Conservation (phyloP, 1,140 invertebrate species). For the Drosophila virilis region DNA sequence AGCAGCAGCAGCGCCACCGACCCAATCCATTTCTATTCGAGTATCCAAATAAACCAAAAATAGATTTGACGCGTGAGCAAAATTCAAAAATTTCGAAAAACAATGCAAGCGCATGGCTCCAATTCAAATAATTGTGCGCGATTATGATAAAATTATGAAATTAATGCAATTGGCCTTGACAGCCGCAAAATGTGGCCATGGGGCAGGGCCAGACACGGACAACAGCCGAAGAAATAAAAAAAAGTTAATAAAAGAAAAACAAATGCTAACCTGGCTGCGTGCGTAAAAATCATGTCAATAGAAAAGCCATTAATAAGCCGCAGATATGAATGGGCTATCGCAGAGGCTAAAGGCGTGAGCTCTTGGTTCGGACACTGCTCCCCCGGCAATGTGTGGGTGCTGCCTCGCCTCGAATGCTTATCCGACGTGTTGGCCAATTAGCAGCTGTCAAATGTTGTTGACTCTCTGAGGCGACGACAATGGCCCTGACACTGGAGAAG, state of each 20-base stretch:
- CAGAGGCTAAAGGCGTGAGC: constrained; percentile 55
- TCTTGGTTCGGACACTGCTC: constrained; percentile 10
- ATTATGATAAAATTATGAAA: constrained; percentile 76
- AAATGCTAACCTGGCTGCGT: constrained; percentile 53
- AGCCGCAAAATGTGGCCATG: constrained; percentile 50
- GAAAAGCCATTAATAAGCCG: constrained; percentile 70
- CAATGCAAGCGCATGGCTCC: constrained; percentile 43
- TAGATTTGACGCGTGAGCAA: constrained; percentile 56
- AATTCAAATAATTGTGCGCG: constrained; percentile 46
- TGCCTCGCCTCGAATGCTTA: constrained; percentile 14
- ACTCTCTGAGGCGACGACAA: constrained; percentile 37
- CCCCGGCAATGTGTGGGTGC: constrained; percentile 45
- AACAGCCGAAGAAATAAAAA: neutral
- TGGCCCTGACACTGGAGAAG: constrained; percentile 61
- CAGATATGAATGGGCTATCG: constrained; percentile 13
- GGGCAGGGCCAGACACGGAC: constrained; percentile 24
- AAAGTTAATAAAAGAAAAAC: neutral
- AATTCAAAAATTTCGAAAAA: constrained; percentile 46
- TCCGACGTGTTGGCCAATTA: constrained; percentile 70
- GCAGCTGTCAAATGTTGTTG: constrained; percentile 78
- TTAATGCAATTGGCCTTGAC: constrained; percentile 78
- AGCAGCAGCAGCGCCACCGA: constrained; percentile 5
- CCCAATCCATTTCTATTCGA: constrained; percentile 61
- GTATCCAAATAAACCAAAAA: constrained; percentile 9
- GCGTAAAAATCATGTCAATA: constrained; percentile 77